Evolutionary conservation across 2,888 invertebrate genomes (phyloP).

Genomic region (Teleiodes luculella): DNA sequence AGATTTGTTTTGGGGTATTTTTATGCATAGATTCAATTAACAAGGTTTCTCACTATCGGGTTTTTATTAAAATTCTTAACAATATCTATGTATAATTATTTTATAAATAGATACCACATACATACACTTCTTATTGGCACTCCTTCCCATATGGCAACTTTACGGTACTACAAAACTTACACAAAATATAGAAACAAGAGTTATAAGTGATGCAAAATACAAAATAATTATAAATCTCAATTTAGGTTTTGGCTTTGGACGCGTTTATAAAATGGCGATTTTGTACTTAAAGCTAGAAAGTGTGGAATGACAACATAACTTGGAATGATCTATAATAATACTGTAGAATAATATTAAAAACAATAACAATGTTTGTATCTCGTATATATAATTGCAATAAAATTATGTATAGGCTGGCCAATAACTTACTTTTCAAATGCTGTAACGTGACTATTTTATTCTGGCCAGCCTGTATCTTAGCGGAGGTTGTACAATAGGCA

Average conservation of each 20-base stretch:
- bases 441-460: too few relatives aligned
- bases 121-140: conserved; percentile 58
- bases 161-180: conserved; percentile 37
- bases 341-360: conserved; percentile 20
- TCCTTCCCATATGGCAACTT: conserved; percentile 49
- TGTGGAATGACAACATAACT: conserved; percentile 21
- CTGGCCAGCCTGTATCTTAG: too few relatives aligned
- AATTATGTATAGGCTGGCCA: too few relatives aligned
- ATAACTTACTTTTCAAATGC: too few relatives aligned
- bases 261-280: conserved; percentile 33
- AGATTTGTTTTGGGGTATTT: conserved; percentile 22
- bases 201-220: conserved; percentile 27
- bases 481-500: too few relatives aligned
- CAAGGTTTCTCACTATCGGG: conserved; percentile 49
- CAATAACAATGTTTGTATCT: background rate
- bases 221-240: conserved; percentile 24
- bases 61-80: conserved; percentile 70
- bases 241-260: conserved; percentile 36
- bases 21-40: conserved; percentile 36
- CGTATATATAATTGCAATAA: too few relatives aligned
- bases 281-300: conserved; percentile 34
- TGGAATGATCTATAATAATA: conserved; percentile 13
- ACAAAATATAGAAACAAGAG: conserved; percentile 27
- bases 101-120: conserved; percentile 59
- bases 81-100: conserved; percentile 62